Evolutionary conservation across 2,797 vertebrate species (phyloP), one percentile per base, ranked within the genome.

Genomic region (Cuculus canorus): DNA sequence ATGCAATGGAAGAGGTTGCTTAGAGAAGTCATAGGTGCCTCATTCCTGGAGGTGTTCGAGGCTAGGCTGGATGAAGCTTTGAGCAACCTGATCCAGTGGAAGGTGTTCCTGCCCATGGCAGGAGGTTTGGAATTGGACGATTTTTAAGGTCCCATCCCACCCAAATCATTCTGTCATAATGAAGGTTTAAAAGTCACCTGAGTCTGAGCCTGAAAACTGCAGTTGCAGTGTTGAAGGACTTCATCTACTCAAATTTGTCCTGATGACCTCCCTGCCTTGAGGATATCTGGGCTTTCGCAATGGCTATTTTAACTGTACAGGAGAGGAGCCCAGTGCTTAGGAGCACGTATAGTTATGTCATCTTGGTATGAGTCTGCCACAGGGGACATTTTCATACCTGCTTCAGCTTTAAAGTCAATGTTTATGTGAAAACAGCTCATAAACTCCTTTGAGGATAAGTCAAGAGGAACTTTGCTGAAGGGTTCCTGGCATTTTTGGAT

Each of bases 401-500:
- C n/a, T 78, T n/a, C 33, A 66, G 13, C 45, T 90, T 87, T 90
- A 32, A 60, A 54, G 48, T 57, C 57, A 39, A 2, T 41, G 47
- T 66, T 94, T 82, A 22, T n/a, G 19, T 53, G n/a, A 66, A 71
- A 79, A 57, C 72, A 43, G 14, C 63, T 82, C 0, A 0, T 3
- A 2, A 24, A 39, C 66, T 75, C 19, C 24, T 83, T 60, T 17
- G 27, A 14, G 35, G 47, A 8, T 9, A 59, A 81, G 32, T 30
- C 65, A 11, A 23, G 63, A 56, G 43, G 10, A 27, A 10, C 0
- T 0, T 35, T 43, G 27, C 65, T 8, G 21, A 39, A 64, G 13
- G 11, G 14, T 43, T 75, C 6, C 10, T 0, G 1, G 16, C 4
- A 0, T 61, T 89, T 86, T 71, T 1, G 10, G 27, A 9, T 66